phyloP scores from a whole-genome alignment of 37 sponge, comb jelly and placozoan species.

The Eunapius fragilis region DNA sequence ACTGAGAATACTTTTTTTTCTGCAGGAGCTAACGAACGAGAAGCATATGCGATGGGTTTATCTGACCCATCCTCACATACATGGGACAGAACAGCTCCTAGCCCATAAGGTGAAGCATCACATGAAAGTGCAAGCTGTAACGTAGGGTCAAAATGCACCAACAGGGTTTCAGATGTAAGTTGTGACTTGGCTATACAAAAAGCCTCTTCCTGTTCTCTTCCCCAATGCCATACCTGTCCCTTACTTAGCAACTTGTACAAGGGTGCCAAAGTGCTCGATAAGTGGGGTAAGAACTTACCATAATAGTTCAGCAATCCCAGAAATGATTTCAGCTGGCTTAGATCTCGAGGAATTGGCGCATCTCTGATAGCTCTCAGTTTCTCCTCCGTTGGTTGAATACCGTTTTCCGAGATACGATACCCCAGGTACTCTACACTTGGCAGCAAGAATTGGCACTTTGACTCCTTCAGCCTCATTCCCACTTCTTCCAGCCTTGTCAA shows the following conservation, averaged over 20 bases:
- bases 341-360: no score
- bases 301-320: no score
- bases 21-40: slow-evolving; percentile 8
- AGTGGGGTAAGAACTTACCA: no score
- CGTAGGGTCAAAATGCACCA: slow-evolving; percentile 19
- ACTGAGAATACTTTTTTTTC: slow-evolving; percentile 25
- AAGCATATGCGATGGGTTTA: slow-evolving; percentile 22
- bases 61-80: background rate
- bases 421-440: no score
- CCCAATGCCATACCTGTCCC: background rate
- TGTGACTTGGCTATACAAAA: background rate
- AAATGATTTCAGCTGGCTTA: no score
- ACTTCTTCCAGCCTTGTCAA: slow-evolving; percentile 4
- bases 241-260: background rate
- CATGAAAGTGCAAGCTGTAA: background rate
- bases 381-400: no score
- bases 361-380: no score
- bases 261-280: background rate
- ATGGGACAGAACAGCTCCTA: slow-evolving; percentile 48
- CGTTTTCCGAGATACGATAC: no score
- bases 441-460: no score
- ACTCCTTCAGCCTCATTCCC: slow-evolving; percentile 1
- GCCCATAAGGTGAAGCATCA: slow-evolving; percentile 47
- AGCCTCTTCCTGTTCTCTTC: background rate
- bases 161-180: slow-evolving; percentile 1